These are phyloP conservation scores for Pseudopipra pipra DNA, from an alignment of 2,113 vertebrate genomes.

Conservation along the genomic window DNA sequence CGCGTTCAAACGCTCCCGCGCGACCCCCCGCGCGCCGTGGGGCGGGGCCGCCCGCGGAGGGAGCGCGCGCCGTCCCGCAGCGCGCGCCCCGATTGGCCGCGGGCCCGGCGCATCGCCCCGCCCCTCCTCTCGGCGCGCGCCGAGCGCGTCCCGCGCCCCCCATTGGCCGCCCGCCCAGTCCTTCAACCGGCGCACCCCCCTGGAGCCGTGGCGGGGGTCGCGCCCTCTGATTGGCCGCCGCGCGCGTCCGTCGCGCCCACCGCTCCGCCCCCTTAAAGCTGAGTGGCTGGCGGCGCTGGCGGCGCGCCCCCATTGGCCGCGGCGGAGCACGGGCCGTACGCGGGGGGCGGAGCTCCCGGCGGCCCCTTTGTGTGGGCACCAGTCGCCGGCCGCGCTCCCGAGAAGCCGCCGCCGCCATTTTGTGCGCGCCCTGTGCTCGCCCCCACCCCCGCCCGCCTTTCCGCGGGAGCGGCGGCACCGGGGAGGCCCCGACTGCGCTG, in stretches of 20 bases:
- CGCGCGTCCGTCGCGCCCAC: background rate
- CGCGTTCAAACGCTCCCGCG: too few relatives aligned
- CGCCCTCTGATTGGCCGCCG: background rate
- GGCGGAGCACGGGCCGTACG: background rate
- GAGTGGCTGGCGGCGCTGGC: background rate
- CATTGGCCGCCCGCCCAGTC: too few relatives aligned
- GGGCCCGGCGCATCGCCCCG: too few relatives aligned
- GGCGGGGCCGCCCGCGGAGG: too few relatives aligned
- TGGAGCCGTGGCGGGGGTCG: too few relatives aligned
- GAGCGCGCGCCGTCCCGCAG: too few relatives aligned
- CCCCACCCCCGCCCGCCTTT: slow-evolving; percentile 45
- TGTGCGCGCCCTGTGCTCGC: slow-evolving; percentile 45
- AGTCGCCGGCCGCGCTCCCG: slow-evolving; percentile 54
- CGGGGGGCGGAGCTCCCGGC: slow-evolving; percentile 53
- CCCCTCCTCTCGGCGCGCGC: too few relatives aligned
- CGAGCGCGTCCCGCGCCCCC: too few relatives aligned
- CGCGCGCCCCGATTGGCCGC: too few relatives aligned
- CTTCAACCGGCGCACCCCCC: background rate
- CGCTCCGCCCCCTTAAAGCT: background rate
- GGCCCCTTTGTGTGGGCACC: slow-evolving; percentile 79
- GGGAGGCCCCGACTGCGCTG: slow-evolving; percentile 20
- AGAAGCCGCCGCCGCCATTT: slow-evolving; percentile 56
- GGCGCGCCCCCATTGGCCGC: background rate
- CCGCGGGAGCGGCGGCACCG: slow-evolving; percentile 43
- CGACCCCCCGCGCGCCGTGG: too few relatives aligned